phyloP scores from a whole-genome alignment of 2,797 vertebrate genomes.

The Coregonus sp. region DNA sequence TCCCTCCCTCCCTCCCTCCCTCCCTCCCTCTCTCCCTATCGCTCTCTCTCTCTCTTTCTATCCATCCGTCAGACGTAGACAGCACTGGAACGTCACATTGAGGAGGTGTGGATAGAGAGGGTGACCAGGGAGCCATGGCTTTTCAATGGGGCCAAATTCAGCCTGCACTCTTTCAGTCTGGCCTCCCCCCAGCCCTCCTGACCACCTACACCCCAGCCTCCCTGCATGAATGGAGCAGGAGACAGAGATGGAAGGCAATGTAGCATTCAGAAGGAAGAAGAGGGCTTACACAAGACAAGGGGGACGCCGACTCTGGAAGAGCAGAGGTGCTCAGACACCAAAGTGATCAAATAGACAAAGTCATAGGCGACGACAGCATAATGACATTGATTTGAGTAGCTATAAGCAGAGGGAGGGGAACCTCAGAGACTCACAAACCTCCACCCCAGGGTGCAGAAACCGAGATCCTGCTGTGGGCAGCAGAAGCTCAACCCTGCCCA shows the following conservation, averaged over 20 bases:
- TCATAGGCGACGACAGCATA: not conserved
- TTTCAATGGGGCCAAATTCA: conserved; percentile 90
- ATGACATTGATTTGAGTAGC: not conserved
- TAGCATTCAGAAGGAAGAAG: conserved; percentile 1
- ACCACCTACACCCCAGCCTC: not conserved
- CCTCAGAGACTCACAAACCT: not conserved
- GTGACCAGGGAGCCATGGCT: conserved; percentile 83
- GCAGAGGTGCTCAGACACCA: conserved; percentile 13
- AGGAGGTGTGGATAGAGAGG: conserved; percentile 76
- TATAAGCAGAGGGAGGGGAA: not conserved
- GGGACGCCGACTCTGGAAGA: not conserved
- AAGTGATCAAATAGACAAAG: not conserved
- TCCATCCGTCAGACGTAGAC: conserved; percentile 70
- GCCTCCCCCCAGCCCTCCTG: not conserved
- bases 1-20: no score
- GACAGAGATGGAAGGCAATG: not conserved
- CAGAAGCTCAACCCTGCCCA: not conserved
- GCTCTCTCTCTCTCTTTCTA: not conserved
- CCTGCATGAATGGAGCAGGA: not conserved
- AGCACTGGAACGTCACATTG: conserved; percentile 75
- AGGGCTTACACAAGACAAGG: not conserved
- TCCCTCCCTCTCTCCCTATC: no score
- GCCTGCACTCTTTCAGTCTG: conserved; percentile 79
- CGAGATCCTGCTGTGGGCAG: not conserved
- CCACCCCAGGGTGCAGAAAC: not conserved